A percentile compares a stretch with the other conserved stretches of the same genome.
Evolutionary conservation across 1,140 invertebrate genomes (phyloP).

Genomic region (Drosophila kurseongensis): DNA sequence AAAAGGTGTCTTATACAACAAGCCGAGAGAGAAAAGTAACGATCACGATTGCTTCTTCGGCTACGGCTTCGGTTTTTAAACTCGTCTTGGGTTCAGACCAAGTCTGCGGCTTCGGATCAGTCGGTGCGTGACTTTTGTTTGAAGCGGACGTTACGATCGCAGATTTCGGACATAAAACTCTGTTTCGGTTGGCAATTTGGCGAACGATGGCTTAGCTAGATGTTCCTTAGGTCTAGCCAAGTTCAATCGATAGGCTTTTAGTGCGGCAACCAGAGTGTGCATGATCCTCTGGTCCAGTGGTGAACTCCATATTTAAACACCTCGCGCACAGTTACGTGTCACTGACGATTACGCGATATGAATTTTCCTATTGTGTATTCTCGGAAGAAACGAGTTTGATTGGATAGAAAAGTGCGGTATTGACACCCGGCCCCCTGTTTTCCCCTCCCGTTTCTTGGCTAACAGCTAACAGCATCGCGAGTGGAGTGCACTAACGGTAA

Average conservation of each 20-base stretch:
- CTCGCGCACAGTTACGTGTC: constrained; percentile 58
- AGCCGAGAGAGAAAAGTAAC: neutral
- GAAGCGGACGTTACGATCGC: constrained; percentile 40
- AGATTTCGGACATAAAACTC: neutral
- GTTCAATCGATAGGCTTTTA: constrained; percentile 48
- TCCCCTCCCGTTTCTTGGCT: constrained; percentile 9
- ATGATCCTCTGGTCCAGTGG: neutral
- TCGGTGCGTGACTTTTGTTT: constrained; percentile 62
- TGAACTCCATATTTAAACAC: neutral
- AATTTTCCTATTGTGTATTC: constrained; percentile 61
- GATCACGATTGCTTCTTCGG: neutral
- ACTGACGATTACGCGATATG: constrained; percentile 72
- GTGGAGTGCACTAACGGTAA: constrained; percentile 75
- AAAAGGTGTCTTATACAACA: neutral
- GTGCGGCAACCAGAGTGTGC: constrained; percentile 11
- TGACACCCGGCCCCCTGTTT: neutral
- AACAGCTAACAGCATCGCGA: constrained; percentile 74
- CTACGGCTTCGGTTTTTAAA: constrained; percentile 7
- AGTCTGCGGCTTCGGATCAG: constrained; percentile 50
- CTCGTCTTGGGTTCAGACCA: constrained; percentile 32
- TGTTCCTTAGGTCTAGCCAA: constrained; percentile 63
- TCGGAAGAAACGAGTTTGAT: constrained; percentile 74
- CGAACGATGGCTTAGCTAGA: constrained; percentile 71
- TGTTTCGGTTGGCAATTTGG: constrained; percentile 28
- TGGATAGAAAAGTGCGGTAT: constrained; percentile 69